Evolutionary conservation across 2,797 vertebrate species (phyloP).

Genomic region (Adrianichthys oophorus): DNA sequence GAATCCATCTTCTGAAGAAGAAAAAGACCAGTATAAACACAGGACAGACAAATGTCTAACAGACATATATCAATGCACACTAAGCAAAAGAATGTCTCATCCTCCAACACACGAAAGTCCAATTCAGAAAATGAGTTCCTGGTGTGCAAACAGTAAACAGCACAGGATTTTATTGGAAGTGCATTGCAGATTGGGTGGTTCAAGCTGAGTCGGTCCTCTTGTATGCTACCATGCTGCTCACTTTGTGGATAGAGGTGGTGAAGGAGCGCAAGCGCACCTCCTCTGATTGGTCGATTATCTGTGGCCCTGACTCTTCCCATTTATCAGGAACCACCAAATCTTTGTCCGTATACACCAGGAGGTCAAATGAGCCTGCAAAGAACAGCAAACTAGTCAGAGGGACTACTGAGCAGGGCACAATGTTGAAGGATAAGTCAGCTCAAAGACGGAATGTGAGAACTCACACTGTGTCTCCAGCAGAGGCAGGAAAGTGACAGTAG

Average conservation of each 20-base stretch:
- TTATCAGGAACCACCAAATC: constrained; percentile 89
- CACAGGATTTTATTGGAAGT: too few species aligned
- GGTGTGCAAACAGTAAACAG: too few species aligned
- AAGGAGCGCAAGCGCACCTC: constrained; percentile 94
- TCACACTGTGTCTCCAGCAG: constrained; percentile 92
- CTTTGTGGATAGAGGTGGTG: constrained; percentile 96
- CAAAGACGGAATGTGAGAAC: constrained; percentile 49
- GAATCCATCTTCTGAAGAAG: constrained; percentile 1
- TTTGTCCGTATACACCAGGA: constrained; percentile 95
- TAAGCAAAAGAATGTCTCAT: too few species aligned
- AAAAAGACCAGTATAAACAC: constrained; percentile 9
- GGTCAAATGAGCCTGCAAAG: constrained; percentile 89
- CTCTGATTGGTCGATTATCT: constrained; percentile 91
- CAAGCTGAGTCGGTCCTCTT: constrained; percentile 80
- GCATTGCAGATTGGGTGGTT: neutral
- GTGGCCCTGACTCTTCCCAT: constrained; percentile 96
- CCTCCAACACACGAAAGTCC: too few species aligned
- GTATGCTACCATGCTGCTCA: constrained; percentile 92
- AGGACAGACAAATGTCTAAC: constrained; percentile 4
- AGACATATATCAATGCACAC: too few species aligned
- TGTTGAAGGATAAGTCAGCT: neutral
- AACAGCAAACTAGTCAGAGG: neutral
- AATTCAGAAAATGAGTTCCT: too few species aligned
- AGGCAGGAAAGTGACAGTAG: constrained; percentile 94
- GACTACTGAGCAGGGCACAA: neutral